Percentiles rank a stretch among this genome's conserved stretches.
Conservation (phyloP, 2,888 invertebrate genomes). For the Fragum fragum region DNA sequence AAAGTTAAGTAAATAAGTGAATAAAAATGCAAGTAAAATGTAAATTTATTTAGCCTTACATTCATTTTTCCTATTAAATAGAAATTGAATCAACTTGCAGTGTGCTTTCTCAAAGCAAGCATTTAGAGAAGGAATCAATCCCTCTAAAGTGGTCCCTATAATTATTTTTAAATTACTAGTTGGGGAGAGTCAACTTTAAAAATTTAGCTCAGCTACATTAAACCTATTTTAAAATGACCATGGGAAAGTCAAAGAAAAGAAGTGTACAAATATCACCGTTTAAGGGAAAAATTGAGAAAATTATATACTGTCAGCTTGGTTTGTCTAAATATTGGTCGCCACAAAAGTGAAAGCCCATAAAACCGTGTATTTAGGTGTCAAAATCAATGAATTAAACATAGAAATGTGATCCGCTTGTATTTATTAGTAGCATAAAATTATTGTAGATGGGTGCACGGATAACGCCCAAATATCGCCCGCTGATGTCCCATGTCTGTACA, state of each 20-base stretch:
- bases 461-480: slow-evolving; percentile 17
- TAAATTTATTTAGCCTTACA: slow-evolving; percentile 34
- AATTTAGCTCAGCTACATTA: not conserved
- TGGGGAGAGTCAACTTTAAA: slow-evolving; percentile 27
- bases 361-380: slow-evolving; percentile 63
- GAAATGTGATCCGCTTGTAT: slow-evolving; percentile 47
- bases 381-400: slow-evolving; percentile 66
- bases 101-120: slow-evolving; percentile 59
- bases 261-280: slow-evolving; percentile 17
- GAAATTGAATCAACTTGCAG: slow-evolving; percentile 67
- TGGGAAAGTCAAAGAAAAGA: slow-evolving; percentile 58
- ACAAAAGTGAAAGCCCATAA: slow-evolving; percentile 70
- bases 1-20: not conserved
- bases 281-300: slow-evolving; percentile 62
- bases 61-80: slow-evolving; percentile 46
- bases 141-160: slow-evolving; percentile 58
- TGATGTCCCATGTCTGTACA: slow-evolving; percentile 8
- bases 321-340: slow-evolving; percentile 44
- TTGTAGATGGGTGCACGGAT: slow-evolving; percentile 64
- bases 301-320: slow-evolving; percentile 64
- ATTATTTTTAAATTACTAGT: slow-evolving; percentile 69
- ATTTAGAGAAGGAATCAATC: slow-evolving; percentile 54
- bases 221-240: slow-evolving; percentile 42
- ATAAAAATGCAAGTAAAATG: slow-evolving; percentile 53
- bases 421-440: slow-evolving; percentile 46